Evolutionary conservation across 2,113 vertebrate genomes (phyloP), one percentile per base, ranked within the genome.

Genomic region (Elachura formosa): DNA sequence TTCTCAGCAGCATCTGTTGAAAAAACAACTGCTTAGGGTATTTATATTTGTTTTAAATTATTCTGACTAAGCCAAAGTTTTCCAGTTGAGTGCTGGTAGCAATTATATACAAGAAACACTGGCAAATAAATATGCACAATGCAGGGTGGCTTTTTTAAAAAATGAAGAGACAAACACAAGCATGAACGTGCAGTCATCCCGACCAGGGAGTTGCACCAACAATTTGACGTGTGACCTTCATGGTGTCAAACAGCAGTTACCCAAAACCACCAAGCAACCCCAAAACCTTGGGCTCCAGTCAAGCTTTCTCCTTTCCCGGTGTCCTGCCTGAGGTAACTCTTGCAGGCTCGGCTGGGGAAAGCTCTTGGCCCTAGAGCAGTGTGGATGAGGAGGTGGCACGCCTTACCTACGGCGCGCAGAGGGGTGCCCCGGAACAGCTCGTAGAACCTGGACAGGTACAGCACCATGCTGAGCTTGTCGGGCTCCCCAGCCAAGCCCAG

Each of bases 381-480:
- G 38, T 36, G 55, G 46, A 51, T 14, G 7, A 55, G 83, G 78
- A 0, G 28, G 26, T 63, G 33, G n/a, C n/a, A n/a, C n/a, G n/a
- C 33, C 98, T 95, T 97, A 99, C 99, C 99, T 95, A 98, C 95
- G 12, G 98, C 96, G 90, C 95, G 98, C 76, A 99, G 97, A 23
- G 98, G 98, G 3, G 98, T 97, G 62, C 99, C 98, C 24, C 98
- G 97, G 98, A 99, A 99, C 74, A 99, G 98, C 96, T 99, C 99
- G 1, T 99, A 99, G 95, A 99, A 99, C 93, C 98, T 99, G 95
- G 99, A 99, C 89, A 99, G 98, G 97, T 99, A 99, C 93, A 98
- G 96, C 84, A 97, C 98, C 98, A 99, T 98, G 96, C 96, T 98
- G 92, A 98, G 98, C 92, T 99, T 99, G 96, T 99, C 99, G 0